Percentiles rank a stretch among this genome's conserved stretches.
These are phyloP conservation scores for Helostoma temminkii DNA, from an alignment of 2,797 vertebrate genomes.

Conservation along the genomic window DNA sequence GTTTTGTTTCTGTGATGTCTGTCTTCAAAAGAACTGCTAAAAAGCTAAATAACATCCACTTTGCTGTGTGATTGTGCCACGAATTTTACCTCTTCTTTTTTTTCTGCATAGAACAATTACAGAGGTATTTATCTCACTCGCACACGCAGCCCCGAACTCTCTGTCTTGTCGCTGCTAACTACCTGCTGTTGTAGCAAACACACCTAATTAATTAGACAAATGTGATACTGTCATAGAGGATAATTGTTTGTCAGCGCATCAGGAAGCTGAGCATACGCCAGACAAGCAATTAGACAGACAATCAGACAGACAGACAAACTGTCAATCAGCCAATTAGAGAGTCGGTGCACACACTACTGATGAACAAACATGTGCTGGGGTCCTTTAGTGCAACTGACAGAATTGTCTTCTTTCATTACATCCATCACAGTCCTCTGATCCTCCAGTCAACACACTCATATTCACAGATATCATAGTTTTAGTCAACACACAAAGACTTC, in stretches of 20 bases:
- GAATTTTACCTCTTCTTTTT: conserved; percentile 21
- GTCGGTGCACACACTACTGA: conserved; percentile 47
- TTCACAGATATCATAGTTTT: not conserved
- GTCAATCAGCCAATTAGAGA: conserved; percentile 71
- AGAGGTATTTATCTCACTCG: conserved; percentile 51
- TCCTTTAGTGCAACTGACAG: conserved; percentile 64
- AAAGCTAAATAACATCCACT: conserved; percentile 30
- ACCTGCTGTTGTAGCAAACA: conserved; percentile 78
- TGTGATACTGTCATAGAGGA: conserved; percentile 82
- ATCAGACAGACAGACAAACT: conserved; percentile 45
- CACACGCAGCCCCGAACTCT: conserved; percentile 39
- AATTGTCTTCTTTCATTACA: conserved; percentile 43
- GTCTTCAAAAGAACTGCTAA: conserved; percentile 37
- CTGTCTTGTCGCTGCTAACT: conserved; percentile 58
- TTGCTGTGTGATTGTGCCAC: conserved; percentile 14
- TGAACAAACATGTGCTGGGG: conserved; percentile 66
- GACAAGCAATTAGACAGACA: conserved; percentile 70
- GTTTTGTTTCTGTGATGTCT: conserved; percentile 28
- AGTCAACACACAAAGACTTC: too few species aligned
- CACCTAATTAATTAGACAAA: conserved; percentile 87
- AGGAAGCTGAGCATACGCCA: conserved; percentile 67
- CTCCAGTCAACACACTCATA: not conserved
- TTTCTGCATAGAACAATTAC: conserved; percentile 28
- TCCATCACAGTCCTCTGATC: conserved; percentile 14
- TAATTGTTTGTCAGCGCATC: conserved; percentile 87